Conservation (phyloP, 2,797 vertebrate species). For the Mycteria americana region DNA sequence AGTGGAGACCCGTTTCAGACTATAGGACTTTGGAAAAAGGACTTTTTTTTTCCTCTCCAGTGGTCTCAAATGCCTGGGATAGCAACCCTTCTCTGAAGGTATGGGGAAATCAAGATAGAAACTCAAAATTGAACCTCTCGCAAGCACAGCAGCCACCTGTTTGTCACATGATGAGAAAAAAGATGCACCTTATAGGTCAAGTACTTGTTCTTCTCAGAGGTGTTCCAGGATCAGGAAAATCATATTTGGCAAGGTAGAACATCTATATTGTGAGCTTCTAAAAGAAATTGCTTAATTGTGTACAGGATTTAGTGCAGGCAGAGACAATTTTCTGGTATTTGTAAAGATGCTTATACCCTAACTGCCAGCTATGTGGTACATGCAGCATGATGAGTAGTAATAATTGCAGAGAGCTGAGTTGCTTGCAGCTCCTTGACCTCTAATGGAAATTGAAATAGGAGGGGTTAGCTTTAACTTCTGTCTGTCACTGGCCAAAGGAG, state of each 20-base stretch:
- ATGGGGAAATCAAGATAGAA: conserved; percentile 68
- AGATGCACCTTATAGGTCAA: conserved; percentile 78
- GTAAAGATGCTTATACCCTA: background rate
- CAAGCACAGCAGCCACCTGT: conserved; percentile 61
- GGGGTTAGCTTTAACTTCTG: background rate
- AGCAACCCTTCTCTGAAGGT: conserved; percentile 55
- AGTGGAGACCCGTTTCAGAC: conserved; percentile 72
- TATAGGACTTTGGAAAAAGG: conserved; percentile 48
- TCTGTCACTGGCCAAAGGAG: background rate
- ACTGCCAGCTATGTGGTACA: background rate
- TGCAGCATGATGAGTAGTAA: background rate
- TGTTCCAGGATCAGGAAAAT: conserved; percentile 95
- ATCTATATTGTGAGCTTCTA: conserved; percentile 49
- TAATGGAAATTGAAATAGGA: background rate
- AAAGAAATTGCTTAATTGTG: background rate
- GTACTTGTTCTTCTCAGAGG: conserved; percentile 94
- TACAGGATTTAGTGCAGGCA: background rate
- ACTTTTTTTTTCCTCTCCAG: conserved; percentile 75
- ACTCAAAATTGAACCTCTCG: conserved; percentile 48
- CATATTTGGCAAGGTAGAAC: conserved; percentile 89
- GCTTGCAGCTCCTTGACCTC: background rate
- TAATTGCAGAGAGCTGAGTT: background rate
- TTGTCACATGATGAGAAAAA: conserved; percentile 72
- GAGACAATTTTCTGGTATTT: background rate
- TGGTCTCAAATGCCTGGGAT: conserved; percentile 73